These are phyloP conservation scores for Masticophis lateralis DNA, from an alignment of 2,797 vertebrate genomes.

Conservation along the genomic window DNA sequence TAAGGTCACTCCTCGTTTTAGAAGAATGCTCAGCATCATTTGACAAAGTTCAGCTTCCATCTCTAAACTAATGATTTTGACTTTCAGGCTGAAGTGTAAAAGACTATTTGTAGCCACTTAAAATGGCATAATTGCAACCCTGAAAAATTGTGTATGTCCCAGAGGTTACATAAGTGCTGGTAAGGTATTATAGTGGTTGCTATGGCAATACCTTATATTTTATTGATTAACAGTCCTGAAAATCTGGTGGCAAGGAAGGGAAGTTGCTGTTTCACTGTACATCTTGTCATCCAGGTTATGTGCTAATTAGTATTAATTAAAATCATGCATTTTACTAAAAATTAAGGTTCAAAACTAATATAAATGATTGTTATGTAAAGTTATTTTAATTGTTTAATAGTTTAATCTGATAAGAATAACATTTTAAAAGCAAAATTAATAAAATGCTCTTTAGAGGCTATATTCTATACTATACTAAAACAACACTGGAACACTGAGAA, in stretches of 20 bases:
- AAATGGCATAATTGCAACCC: slow-evolving; percentile 29
- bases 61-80: slow-evolving; percentile 31
- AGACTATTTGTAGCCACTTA: slow-evolving; percentile 36
- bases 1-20: slow-evolving; percentile 12
- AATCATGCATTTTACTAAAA: slow-evolving; percentile 11
- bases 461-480: not conserved
- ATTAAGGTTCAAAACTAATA: not conserved
- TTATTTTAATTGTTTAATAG: not conserved
- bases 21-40: not conserved
- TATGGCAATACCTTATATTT: slow-evolving; percentile 56
- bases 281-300: slow-evolving; percentile 16
- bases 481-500: not conserved
- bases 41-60: not conserved
- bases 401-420: not conserved
- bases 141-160: slow-evolving; percentile 40
- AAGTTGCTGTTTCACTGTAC: slow-evolving; percentile 18
- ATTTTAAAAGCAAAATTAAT: slow-evolving; percentile 13
- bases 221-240: slow-evolving; percentile 46
- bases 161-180: slow-evolving; percentile 40
- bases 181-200: slow-evolving; percentile 46
- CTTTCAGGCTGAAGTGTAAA: slow-evolving; percentile 22
- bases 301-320: slow-evolving; percentile 33
- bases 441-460: not conserved
- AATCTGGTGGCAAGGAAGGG: slow-evolving; percentile 44
- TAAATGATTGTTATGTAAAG: not conserved